Evolutionary conservation across 2,888 invertebrate species (phyloP), one percentile per base, ranked within the genome.

Genomic region (Eilema sororculum): DNA sequence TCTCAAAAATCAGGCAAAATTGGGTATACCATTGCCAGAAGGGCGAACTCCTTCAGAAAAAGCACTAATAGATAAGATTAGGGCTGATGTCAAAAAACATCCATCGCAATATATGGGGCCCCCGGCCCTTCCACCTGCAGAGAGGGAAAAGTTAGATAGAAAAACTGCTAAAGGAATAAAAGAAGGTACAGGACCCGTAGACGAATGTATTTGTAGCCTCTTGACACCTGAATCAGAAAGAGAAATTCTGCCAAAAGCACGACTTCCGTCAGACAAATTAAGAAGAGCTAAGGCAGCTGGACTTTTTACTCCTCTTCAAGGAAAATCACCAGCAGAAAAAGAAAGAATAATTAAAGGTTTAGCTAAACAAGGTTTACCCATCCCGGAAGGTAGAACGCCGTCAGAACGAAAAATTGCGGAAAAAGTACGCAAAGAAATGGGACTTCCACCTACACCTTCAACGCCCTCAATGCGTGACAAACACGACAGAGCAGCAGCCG

Each of bases 171-270:
- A 84, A 75, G 67, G 74, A n/a, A 77, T 84, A 56, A 83, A 81
- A 74, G 85, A 86, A 78, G 80, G 78, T 6, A 83, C 82, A 73
- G 84, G 84, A 2, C 84, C 83, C 2, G 80, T 81, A 65, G 85
- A 86, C 65, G 84, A 86, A 76, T 86, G 86, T 70, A 85, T 86
- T 63, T 86, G 85, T 73, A 76, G 77, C 20, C 70, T 84, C 30
- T 69, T 86, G 13, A 79, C 83, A n/a, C 83, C 61, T n/a, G 61
- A 61, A 33, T 61, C 61, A 22, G 61, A 61, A 61, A 61, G 61
- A 61, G 61, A 33, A n/a, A n/a, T 37, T 12, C n/a, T 22, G 8
- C 24, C 66, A 9, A 58, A 66, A 30, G 24, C 20, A 58, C 30
- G 25, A 9, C 59, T 66, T 6, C 46, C 46, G 1, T 74, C 70